These are phyloP conservation scores for Hypotaenidia okinawae DNA, from an alignment of 2,797 vertebrate species.

Conservation along the genomic window DNA sequence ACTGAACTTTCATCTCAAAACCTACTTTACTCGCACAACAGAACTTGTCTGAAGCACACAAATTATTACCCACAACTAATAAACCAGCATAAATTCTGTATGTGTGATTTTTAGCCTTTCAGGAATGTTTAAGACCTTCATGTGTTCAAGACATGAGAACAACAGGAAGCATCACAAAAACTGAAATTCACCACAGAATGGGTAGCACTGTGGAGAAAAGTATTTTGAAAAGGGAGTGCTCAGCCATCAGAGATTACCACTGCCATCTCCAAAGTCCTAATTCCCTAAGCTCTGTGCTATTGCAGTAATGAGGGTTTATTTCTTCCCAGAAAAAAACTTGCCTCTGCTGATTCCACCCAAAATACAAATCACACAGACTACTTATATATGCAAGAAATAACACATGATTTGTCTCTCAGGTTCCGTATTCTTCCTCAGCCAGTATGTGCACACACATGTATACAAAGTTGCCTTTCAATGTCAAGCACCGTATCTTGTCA, in stretches of 20 bases:
- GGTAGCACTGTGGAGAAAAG: background rate
- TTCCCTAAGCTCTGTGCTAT: background rate
- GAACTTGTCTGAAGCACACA: background rate
- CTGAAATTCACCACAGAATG: background rate
- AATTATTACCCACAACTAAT: background rate
- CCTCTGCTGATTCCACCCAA: background rate
- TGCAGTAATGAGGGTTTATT: background rate
- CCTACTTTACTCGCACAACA: background rate
- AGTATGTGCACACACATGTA: accelerated
- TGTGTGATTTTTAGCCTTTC: background rate
- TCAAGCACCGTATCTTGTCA: background rate
- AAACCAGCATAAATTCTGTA: background rate
- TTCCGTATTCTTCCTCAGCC: background rate
- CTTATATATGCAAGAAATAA: background rate
- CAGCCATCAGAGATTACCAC: background rate
- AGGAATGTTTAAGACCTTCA: background rate
- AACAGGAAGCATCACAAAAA: background rate
- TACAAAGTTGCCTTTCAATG: background rate
- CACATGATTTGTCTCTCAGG: background rate
- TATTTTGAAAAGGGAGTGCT: background rate
- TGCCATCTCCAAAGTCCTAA: background rate
- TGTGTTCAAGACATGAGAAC: background rate
- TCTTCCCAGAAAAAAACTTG: background rate
- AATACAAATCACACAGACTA: background rate
- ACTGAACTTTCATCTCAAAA: background rate